These are phyloP conservation scores for Dryadula phaetusa DNA, from an alignment of 2,888 invertebrate genomes.

Conservation along the genomic window DNA sequence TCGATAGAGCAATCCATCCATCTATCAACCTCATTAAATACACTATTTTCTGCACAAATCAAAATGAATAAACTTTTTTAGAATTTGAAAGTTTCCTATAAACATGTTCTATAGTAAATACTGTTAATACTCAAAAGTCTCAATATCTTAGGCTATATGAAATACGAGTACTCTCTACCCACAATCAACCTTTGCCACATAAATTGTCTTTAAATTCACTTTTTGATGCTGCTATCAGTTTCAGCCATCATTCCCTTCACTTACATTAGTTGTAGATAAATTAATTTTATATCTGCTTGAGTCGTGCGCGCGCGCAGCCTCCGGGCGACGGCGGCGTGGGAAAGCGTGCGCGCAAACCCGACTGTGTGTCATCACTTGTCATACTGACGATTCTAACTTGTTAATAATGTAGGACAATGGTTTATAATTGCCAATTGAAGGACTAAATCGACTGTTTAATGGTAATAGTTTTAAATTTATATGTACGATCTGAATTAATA, in stretches of 20 bases:
- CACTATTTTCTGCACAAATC: too few species aligned
- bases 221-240: slow-evolving; percentile 39
- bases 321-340: slow-evolving; percentile 80
- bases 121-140: background rate
- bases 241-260: slow-evolving; percentile 41
- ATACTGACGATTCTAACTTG: slow-evolving; percentile 42
- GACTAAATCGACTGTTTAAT: background rate
- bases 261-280: slow-evolving; percentile 77
- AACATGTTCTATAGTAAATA: background rate
- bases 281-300: slow-evolving; percentile 80
- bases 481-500: background rate
- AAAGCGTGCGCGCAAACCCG: slow-evolving; percentile 54
- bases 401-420: slow-evolving; percentile 35
- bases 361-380: slow-evolving; percentile 48
- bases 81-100: too few species aligned
- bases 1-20: too few species aligned
- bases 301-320: slow-evolving; percentile 77
- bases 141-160: background rate
- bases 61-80: too few species aligned
- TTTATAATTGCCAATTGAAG: slow-evolving; percentile 20
- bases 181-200: slow-evolving; percentile 29
- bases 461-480: background rate
- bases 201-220: slow-evolving; percentile 40
- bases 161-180: slow-evolving; percentile 12
- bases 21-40: too few species aligned